Evolutionary conservation across 2,113 vertebrate species (phyloP), one percentile per base, ranked within the genome.

Genomic region (Aspidoscelis tigris): DNA sequence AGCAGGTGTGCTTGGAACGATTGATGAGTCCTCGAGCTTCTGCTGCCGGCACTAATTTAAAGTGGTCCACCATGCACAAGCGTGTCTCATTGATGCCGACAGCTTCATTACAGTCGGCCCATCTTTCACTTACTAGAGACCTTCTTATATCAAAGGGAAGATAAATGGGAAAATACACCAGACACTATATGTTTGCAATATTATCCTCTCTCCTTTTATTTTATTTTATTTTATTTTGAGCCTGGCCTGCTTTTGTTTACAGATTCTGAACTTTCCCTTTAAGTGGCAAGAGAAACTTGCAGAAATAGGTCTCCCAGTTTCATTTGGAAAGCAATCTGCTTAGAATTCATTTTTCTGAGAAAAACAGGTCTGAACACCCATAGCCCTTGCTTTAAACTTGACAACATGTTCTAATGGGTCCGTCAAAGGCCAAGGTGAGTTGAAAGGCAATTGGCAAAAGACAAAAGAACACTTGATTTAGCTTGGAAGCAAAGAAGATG

Each of bases 51-150:
- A 89, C 84, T 93, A 92, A 93, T 94, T 95, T 89, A 94, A 88
- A 91, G 89, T 86, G 89, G 84, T 90, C 90, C 88, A 84, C 89
- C 90, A 87, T 82, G 89, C 88, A 88, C 92, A 93, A 87, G 91
- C 0, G 50, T 88, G 85, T 94, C 89, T 74, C 18, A 76, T 80
- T 84, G 88, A 88, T 84, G 88, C 83, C 86, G 88, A 96, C 93
- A 93, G 92, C 95, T 96, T 95, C 95, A 95, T 95, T 95, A 93
- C 84, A 80, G 82, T 64, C 76, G 83, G 11, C 55, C 47, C 84
- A 93, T 96, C 89, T 88, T 94, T 95, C 92, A 95, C 87, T 88
- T 90, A 83, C 75, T 81, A 81, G n/a, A 92, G 89, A 89, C 85
- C 88, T 92, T 93, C 91, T 92, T 91, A 84, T 78, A 89, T 93